Evolutionary conservation across 2,888 invertebrate species (phyloP).

Genomic region (Taphrorychus bicolor): DNA sequence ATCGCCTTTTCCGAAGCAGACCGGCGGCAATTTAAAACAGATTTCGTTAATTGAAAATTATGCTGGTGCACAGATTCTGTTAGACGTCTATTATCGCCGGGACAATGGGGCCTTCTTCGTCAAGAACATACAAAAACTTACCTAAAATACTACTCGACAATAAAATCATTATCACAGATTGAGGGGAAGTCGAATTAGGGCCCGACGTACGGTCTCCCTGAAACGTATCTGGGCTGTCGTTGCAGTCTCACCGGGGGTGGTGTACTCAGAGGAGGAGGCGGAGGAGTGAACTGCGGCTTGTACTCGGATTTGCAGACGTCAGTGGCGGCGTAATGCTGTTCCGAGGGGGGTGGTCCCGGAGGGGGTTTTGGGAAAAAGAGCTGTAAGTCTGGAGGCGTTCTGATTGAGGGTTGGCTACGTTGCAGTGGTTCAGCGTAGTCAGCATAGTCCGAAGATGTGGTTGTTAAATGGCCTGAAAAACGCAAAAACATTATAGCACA

Average conservation of each 20-base stretch:
- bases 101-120: constrained; percentile 27
- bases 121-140: background rate
- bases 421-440: constrained; percentile 72
- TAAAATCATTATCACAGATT: constrained; percentile 57
- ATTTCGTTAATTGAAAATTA: constrained; percentile 41
- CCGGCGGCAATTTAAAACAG: constrained; percentile 38
- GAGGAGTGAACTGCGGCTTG: constrained; percentile 50
- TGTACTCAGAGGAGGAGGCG: constrained; percentile 57
- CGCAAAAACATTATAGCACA: background rate
- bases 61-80: constrained; percentile 39
- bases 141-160: background rate
- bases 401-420: constrained; percentile 60
- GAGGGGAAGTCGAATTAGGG: constrained; percentile 48
- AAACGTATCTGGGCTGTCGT: constrained; percentile 58
- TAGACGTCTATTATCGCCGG: background rate
- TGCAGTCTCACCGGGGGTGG: constrained; percentile 60
- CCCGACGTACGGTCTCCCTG: constrained; percentile 56
- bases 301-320: constrained; percentile 62
- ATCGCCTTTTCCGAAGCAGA: constrained; percentile 20
- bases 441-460: constrained; percentile 55
- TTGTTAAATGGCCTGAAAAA: constrained; percentile 35
- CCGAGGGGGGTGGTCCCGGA: constrained; percentile 72
- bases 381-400: constrained; percentile 63
- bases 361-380: constrained; percentile 69
- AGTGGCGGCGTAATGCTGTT: constrained; percentile 76